Base-by-base conservation (phyloP, 2,888 invertebrate species). In the Nudaria mundana region DNA sequence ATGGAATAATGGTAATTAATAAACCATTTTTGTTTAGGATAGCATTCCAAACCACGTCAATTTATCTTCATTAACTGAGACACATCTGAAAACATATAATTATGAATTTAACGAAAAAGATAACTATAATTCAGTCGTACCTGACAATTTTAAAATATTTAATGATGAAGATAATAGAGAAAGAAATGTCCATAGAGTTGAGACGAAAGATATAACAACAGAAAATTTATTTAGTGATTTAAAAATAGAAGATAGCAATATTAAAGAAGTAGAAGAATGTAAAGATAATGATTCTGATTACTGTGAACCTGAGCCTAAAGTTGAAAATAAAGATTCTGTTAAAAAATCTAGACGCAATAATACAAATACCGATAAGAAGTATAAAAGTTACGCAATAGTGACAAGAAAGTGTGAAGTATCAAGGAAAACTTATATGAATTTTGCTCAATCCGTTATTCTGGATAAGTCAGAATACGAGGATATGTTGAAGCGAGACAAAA, bases 391-490 rank as follows among this genome's bases (percentile, higher is more conserved):
- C 7, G 52, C 49, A 0, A 43, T 23, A 0, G 5, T 59, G 0
- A 46, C 33, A 0, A 40, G 33, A 10, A 42, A 30, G 2, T 32
- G 26, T 4, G 13, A 28, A 6, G 4, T 34, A 0, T 31, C 15
- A 4, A 13, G 16, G 0, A 32, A 28, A 8, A 38, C 41, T 12
- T 28, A 29, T 1, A 5, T 14, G 7, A 3, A 40, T 1, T 43
- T 53, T 41, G 67, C 55, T 24, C 40, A 37, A 0, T 38, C 38
- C 2, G 52, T 58, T 0, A 40, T 12, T 16, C 35, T 76, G 0
- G 60, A 30, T 11, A 55, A 62, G 13, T 52, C 33, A 10, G 65
- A 66, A 3, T 68, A 47, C 48, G 71, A 42, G 40, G 49, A 12
- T 0, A 11, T 63, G 2, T 46, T 61, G 6, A 45, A 40, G 7